Evolutionary conservation across 2,888 invertebrate genomes (phyloP).

Genomic region (Phorcus lineatus): DNA sequence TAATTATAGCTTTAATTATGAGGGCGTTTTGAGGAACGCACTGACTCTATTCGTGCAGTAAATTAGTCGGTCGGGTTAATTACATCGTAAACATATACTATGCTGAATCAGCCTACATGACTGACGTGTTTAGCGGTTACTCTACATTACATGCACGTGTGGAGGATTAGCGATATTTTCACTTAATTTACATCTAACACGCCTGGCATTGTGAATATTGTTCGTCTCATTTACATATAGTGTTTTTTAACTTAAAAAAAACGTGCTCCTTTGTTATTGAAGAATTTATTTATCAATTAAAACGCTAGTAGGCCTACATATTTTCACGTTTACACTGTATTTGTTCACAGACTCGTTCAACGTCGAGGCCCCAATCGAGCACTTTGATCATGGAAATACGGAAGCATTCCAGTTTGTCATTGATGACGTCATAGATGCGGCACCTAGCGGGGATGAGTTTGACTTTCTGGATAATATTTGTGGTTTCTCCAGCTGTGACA

Average conservation of each 20-base stretch:
- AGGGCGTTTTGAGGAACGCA: no score
- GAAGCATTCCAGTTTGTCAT: neutral
- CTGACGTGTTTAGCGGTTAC: no score
- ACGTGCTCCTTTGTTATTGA: neutral
- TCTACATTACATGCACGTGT: no score
- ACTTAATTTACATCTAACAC: no score
- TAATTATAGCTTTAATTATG: no score
- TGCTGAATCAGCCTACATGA: no score
- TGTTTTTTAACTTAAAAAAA: neutral
- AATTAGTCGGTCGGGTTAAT: no score
- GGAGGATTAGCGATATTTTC: no score
- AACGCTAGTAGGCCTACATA: neutral
- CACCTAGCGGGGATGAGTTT: neutral
- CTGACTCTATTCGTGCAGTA: no score
- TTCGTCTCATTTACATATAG: no score
- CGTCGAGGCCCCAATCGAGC: neutral
- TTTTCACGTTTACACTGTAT: neutral
- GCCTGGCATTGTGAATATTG: no score
- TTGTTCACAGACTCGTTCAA: neutral
- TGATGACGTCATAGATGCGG: constrained; percentile 7
- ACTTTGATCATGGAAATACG: neutral
- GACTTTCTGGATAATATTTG: constrained; percentile 13
- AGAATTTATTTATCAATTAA: neutral
- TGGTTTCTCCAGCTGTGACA: neutral
- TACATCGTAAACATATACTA: no score